phyloP scores from a whole-genome alignment of 2,888 invertebrate genomes.

The Drosophila limbata region DNA sequence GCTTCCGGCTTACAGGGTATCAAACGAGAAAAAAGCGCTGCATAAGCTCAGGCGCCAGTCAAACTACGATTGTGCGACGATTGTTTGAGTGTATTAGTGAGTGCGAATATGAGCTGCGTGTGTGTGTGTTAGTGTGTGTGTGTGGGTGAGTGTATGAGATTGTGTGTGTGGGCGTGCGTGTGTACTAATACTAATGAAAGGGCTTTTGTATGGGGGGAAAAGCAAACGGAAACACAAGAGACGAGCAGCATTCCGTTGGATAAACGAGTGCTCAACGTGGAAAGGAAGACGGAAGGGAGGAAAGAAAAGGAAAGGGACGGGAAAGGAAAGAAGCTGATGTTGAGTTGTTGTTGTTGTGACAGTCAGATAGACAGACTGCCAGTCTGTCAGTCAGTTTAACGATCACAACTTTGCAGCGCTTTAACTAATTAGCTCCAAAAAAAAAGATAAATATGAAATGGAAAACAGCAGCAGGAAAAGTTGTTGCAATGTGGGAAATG shows the following conservation, averaged over 20 bases:
- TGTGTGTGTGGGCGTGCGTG: slow-evolving; percentile 5
- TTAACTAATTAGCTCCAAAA: slow-evolving; percentile 41
- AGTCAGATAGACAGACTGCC: slow-evolving; percentile 6
- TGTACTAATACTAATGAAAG: slow-evolving; percentile 70
- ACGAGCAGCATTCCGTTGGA: slow-evolving; percentile 47
- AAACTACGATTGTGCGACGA: slow-evolving; percentile 51
- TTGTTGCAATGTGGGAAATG: slow-evolving; percentile 25
- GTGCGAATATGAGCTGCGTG: slow-evolving; percentile 7
- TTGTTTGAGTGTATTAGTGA: slow-evolving; percentile 44
- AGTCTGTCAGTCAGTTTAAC: slow-evolving; percentile 3
- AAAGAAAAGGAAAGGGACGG: neutral
- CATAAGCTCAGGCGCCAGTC: slow-evolving; percentile 57
- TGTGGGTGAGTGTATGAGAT: neutral
- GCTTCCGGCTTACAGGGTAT: neutral
- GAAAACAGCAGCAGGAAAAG: neutral
- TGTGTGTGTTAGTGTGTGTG: slow-evolving; percentile 2
- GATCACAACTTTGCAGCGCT: slow-evolving; percentile 26
- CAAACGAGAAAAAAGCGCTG: slow-evolving; percentile 48
- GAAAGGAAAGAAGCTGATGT: slow-evolving; percentile 7
- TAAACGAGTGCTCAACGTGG: slow-evolving; percentile 18
- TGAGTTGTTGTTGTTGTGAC: slow-evolving; percentile 8
- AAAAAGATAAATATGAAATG: neutral
- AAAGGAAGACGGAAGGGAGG: neutral
- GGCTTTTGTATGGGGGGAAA: slow-evolving; percentile 36
- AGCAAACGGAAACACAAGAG: slow-evolving; percentile 50